Evolutionary conservation across 2,113 vertebrate genomes (phyloP), one percentile per base, ranked within the genome.

Genomic region (Pollimyrus isidori): DNA sequence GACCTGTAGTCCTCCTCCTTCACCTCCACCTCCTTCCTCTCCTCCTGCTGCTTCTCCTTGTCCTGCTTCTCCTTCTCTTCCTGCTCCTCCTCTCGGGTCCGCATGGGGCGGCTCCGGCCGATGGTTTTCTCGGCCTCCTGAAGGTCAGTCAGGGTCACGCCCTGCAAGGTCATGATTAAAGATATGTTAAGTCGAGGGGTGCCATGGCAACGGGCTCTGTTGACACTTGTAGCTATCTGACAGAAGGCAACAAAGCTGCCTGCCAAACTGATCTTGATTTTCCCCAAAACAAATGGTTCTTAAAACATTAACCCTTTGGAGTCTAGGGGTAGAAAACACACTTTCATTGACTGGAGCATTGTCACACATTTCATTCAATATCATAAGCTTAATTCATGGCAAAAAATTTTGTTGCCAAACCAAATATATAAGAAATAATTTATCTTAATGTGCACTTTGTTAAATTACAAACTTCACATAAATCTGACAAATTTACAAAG

Each of bases 81-180:
- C 92, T 97, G 96, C 94, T 99, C 98, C 91, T 98, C 97, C 92
- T 99, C 98, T 92, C 97, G 96, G 89, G 96, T 96, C 94, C 97
- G 95, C 0, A 92, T 91, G 88, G 97, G 88, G 88, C 98, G 98
- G 96, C 93, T 97, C 95, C 97, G 96, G 91, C 97, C 96, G 91
- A 99, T 99, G 88, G 98, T 98, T 96, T 99, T 99, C 94, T 99
- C 98, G 53, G 98, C 98, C 94, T 99, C 98, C 91, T 99, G 98
- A 93, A 99, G 97, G 95, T 99, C 98, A 46, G 98, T 99, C 92
- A 99, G 92, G 76, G 98, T 99, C 90, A 99, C 98, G 0, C 98
- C 98, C 98, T 99, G 73, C 2, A 92, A 10, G 88, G 86, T 88
- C 87, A 93, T 23, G 53, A 35, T 23, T 52, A 9, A 19, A 69